phyloP scores from a whole-genome alignment of 2,888 invertebrate genomes.

The Nomada goodeniana region DNA sequence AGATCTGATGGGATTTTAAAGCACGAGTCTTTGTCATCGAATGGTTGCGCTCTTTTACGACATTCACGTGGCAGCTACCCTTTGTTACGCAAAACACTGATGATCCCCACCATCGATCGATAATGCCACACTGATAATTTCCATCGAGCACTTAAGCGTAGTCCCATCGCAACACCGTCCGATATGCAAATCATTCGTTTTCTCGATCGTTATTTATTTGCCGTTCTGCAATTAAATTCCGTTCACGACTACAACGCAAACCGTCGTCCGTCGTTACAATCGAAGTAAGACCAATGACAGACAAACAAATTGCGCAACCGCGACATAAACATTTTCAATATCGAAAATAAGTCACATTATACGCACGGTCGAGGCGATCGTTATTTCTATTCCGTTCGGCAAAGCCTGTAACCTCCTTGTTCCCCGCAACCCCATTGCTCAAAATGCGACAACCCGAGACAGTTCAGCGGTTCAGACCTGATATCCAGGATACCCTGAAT shows the following conservation, averaged over 20 bases:
- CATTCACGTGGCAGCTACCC: slow-evolving; percentile 68
- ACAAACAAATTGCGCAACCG: too few relatives aligned
- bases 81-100: slow-evolving; percentile 79
- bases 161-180: slow-evolving; percentile 74
- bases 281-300: too few relatives aligned
- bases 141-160: slow-evolving; percentile 81
- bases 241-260: background rate
- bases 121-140: slow-evolving; percentile 80
- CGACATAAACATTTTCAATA: too few relatives aligned
- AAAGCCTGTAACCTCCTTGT: background rate
- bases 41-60: slow-evolving; percentile 54
- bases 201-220: slow-evolving; percentile 48
- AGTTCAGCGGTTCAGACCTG: background rate
- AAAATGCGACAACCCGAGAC: background rate
- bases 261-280: too few relatives aligned
- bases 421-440: background rate
- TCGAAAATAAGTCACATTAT: too few relatives aligned
- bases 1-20: slow-evolving; percentile 56
- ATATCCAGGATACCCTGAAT: slow-evolving; percentile 32
- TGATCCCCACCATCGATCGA: slow-evolving; percentile 69
- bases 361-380: too few relatives aligned
- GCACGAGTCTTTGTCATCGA: slow-evolving; percentile 41
- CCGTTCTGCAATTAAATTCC: slow-evolving; percentile 14
- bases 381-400: background rate
- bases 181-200: slow-evolving; percentile 74